Evolutionary conservation across 2,888 invertebrate species (phyloP), one percentile per base, ranked within the genome.

Genomic region (Charanyca ferruginea): DNA sequence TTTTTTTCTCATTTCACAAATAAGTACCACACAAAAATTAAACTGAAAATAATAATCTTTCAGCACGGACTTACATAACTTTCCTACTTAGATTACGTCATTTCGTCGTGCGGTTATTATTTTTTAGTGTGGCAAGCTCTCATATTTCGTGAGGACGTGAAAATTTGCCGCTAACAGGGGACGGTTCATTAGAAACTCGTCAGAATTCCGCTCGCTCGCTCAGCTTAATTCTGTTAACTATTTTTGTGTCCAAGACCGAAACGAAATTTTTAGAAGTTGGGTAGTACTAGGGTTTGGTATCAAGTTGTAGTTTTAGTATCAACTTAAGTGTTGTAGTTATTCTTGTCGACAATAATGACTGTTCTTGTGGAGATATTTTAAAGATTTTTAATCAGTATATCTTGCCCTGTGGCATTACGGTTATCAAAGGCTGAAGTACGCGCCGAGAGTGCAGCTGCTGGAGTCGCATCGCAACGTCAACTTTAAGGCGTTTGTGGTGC

Each of bases 171-270:
- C 73, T 79, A 79, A 79, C 77, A 71, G 80, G 62, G 82, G 79
- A 81, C 85, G 88, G 84, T 90, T 91, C 90, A 91, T 91, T 91
- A 90, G 87, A 87, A 85, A 81, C 84, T 83, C 86, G 85, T 85
- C 87, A 84, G 86, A 62, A 90, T 89, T 90, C 88, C 78, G 60
- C 84, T 82, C 87, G 86, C 90, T 89, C 85, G 77, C 85, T 79
- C 82, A 83, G 83, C 88, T 91, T 93, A 92, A 93, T 93, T 91
- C 85, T 88, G 89, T 92, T 93, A 93, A 92, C 91, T 89, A 91
- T 92, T 92, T 91, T 91, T 90, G 90, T 90, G 89, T 89, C 88
- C 89, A 83, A 85, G 84, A 88, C 80, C 79, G 83, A 83, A 89
- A 84, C 85, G 87, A 86, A 87, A 60, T 77, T 83, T 82, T 68